Evolutionary conservation across 1,140 invertebrate species (phyloP).

Genomic region (Neodiprion lecontei): DNA sequence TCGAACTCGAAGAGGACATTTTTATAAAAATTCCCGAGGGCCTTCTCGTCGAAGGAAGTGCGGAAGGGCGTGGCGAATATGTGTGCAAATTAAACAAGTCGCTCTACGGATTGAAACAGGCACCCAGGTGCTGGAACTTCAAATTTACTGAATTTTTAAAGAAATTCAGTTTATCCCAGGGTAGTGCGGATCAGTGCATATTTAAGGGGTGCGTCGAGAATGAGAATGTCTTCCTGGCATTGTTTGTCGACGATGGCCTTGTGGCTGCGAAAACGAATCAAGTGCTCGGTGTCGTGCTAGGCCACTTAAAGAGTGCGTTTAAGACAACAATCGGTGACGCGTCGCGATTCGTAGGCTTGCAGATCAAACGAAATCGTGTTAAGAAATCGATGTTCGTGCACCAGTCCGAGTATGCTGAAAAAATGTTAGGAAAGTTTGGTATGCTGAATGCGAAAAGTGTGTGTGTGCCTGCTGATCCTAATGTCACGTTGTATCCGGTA

Average conservation of each 20-base stretch:
- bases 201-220: slow-evolving; percentile 28
- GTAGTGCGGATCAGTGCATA: slow-evolving; percentile 29
- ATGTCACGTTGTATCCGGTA: slow-evolving; percentile 11
- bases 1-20: slow-evolving; percentile 15
- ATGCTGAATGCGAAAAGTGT: slow-evolving; percentile 23
- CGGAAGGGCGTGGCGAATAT: slow-evolving; percentile 8
- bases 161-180: slow-evolving; percentile 25
- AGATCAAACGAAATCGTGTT: slow-evolving; percentile 14
- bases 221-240: slow-evolving; percentile 24
- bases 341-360: slow-evolving; percentile 19
- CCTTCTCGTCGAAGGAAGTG: slow-evolving; percentile 14
- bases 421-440: slow-evolving; percentile 20
- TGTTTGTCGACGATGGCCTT: slow-evolving; percentile 32
- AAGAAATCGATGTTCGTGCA: slow-evolving; percentile 28
- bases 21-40: slow-evolving; percentile 36
- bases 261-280: too few species aligned
- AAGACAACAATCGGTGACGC: slow-evolving; percentile 26
- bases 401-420: slow-evolving; percentile 25
- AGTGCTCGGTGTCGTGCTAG: too few species aligned
- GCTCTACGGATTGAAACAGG: slow-evolving; percentile 50
- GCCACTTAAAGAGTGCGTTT: slow-evolving; percentile 22
- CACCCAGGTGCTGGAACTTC: slow-evolving; percentile 42
- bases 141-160: slow-evolving; percentile 33
- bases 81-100: slow-evolving; percentile 44
- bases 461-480: slow-evolving; percentile 10